These are phyloP conservation scores for Cheirogaleus major DNA, from an alignment of 2,797 vertebrate genomes.

Conservation along the genomic window DNA sequence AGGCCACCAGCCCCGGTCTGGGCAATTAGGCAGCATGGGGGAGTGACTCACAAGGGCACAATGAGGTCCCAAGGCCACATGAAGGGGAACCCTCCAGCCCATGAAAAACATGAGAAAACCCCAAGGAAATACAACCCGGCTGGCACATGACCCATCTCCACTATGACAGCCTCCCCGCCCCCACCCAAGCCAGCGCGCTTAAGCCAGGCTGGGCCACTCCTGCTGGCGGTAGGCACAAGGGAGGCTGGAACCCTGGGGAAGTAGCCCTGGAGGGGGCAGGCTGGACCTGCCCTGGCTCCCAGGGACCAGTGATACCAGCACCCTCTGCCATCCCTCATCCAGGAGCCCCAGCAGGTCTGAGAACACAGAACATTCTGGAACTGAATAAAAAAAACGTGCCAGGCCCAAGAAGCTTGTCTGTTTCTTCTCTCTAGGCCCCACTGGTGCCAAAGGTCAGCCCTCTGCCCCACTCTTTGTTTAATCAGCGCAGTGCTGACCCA, in stretches of 20 bases:
- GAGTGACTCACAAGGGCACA: slow-evolving; percentile 61
- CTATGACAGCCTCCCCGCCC: not conserved
- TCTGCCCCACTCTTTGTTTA: not conserved
- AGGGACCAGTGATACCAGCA: rapidly evolving
- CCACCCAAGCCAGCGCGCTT: not conserved
- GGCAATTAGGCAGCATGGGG: slow-evolving; percentile 13
- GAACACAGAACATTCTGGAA: not conserved
- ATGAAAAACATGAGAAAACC: not conserved
- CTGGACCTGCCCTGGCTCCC: not conserved
- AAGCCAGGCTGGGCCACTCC: not conserved
- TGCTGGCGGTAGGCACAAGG: not conserved
- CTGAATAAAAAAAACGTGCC: not conserved
- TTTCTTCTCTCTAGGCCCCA: not conserved
- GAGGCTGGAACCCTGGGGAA: not conserved
- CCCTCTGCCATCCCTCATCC: not conserved
- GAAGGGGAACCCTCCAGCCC: not conserved
- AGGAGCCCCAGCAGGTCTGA: not conserved
- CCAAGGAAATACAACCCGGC: not conserved
- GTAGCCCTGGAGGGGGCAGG: not conserved
- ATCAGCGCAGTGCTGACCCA: not conserved
- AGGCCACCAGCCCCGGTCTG: not conserved
- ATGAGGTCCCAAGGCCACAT: not conserved
- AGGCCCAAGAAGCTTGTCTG: not conserved
- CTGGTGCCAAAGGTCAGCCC: no score
- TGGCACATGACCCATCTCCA: not conserved